Percentiles rank a stretch among this genome's conserved stretches.
These are phyloP conservation scores for Cheilosia impressa DNA, from an alignment of 2,888 invertebrate species.

Conservation along the genomic window DNA sequence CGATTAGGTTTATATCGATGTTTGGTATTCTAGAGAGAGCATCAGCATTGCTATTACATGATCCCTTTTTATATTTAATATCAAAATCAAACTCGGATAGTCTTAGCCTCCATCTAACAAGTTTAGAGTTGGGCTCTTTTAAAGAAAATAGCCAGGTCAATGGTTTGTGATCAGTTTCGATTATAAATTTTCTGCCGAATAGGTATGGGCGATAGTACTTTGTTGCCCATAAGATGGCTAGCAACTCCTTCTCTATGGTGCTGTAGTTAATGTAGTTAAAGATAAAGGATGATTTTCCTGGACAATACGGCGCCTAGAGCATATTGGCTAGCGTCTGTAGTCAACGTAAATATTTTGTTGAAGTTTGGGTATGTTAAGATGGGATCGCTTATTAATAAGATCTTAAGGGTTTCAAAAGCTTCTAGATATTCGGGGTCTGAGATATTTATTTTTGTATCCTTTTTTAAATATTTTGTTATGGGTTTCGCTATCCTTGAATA, in stretches of 20 bases:
- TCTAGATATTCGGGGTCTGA: constrained; percentile 55
- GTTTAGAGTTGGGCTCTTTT: constrained; percentile 53
- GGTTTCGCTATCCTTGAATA: constrained; percentile 61
- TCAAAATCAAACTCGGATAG: constrained; percentile 78
- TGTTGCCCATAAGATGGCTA: constrained; percentile 76
- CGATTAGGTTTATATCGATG: neutral
- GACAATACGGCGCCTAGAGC: constrained; percentile 77
- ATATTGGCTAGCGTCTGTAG: constrained; percentile 77
- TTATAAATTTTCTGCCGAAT: constrained; percentile 77
- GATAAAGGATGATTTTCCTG: constrained; percentile 77
- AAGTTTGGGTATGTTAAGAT: constrained; percentile 63
- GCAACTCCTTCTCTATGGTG: constrained; percentile 77
- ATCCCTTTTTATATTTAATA: constrained; percentile 76
- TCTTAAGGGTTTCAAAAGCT: constrained; percentile 66
- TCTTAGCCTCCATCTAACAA: constrained; percentile 78
- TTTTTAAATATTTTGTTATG: constrained; percentile 61
- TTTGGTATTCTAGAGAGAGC: constrained; percentile 37
- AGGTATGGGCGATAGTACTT: constrained; percentile 77
- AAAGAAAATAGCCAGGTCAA: constrained; percentile 68
- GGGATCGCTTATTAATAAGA: constrained; percentile 44
- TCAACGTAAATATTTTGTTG: constrained; percentile 76
- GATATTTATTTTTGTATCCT: constrained; percentile 53
- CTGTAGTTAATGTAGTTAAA: constrained; percentile 77
- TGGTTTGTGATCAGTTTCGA: constrained; percentile 79
- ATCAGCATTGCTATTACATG: constrained; percentile 50